A percentile compares a stretch with the other conserved stretches of the same genome.
These are phyloP conservation scores for Wiebesia pumilae DNA, from an alignment of 1,140 invertebrate species.

Conservation along the genomic window DNA sequence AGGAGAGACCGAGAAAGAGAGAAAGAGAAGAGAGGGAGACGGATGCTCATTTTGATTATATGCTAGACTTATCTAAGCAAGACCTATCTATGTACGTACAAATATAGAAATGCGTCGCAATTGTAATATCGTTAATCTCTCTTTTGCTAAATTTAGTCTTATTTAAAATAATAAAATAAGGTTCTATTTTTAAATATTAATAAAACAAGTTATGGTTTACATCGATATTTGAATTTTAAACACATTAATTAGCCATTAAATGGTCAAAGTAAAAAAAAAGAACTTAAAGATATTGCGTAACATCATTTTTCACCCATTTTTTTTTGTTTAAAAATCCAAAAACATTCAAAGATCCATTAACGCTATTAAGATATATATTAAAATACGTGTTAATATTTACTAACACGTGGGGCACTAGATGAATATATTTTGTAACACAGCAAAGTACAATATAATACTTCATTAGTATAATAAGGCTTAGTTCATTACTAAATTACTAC, in stretches of 20 bases:
- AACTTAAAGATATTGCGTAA: no score
- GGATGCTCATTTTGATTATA: conserved; percentile 8
- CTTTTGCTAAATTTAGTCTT: neutral
- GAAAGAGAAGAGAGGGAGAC: neutral
- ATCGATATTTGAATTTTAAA: neutral
- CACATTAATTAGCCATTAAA: neutral
- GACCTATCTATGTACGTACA: neutral
- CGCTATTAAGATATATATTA: no score
- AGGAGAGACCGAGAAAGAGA: neutral
- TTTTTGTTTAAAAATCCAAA: no score
- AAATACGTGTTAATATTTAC: no score
- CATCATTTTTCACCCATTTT: no score
- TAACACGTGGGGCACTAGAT: no score
- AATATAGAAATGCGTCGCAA: neutral
- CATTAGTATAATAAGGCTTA: no score
- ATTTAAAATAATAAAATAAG: neutral
- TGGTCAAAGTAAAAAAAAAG: no score
- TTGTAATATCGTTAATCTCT: neutral
- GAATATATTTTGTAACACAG: no score
- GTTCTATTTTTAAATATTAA: neutral
- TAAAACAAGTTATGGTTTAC: neutral
- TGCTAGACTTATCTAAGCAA: neutral
- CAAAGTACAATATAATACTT: no score
- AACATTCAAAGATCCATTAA: no score
- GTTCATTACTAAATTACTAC: no score